These are phyloP conservation scores for Horisme vitalbata DNA, from an alignment of 2,888 invertebrate species.

Conservation along the genomic window DNA sequence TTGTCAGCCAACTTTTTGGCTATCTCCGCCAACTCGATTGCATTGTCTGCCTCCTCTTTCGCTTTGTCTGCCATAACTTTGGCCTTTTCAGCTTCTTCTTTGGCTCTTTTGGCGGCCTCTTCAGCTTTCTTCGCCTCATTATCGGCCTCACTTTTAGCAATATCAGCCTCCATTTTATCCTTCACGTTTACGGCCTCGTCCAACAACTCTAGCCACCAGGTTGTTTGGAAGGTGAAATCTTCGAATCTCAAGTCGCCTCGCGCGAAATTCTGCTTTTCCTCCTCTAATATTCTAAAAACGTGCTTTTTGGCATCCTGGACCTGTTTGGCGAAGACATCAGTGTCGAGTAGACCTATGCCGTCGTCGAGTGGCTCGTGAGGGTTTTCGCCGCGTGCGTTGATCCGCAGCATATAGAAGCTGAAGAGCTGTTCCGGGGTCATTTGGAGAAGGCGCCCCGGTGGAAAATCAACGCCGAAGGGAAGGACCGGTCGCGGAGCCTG, in stretches of 20 bases:
- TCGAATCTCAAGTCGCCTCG: constrained; percentile 1
- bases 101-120: too few relatives aligned
- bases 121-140: background rate
- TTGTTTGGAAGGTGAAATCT: background rate
- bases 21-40: too few relatives aligned
- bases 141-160: background rate
- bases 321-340: background rate
- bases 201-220: constrained; percentile 1
- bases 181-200: constrained; percentile 1
- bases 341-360: background rate
- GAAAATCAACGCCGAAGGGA: background rate
- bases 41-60: too few relatives aligned
- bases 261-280: background rate
- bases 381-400: background rate
- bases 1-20: too few relatives aligned
- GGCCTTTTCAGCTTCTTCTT: too few relatives aligned
- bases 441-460: background rate
- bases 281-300: background rate
- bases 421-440: constrained; percentile 3
- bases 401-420: constrained; percentile 1
- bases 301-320: background rate
- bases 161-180: background rate
- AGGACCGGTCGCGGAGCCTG: background rate
- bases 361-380: background rate
- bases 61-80: too few relatives aligned